Base-by-base conservation (phyloP, 2,888 invertebrate genomes). In the Lasiommata megera region DNA sequence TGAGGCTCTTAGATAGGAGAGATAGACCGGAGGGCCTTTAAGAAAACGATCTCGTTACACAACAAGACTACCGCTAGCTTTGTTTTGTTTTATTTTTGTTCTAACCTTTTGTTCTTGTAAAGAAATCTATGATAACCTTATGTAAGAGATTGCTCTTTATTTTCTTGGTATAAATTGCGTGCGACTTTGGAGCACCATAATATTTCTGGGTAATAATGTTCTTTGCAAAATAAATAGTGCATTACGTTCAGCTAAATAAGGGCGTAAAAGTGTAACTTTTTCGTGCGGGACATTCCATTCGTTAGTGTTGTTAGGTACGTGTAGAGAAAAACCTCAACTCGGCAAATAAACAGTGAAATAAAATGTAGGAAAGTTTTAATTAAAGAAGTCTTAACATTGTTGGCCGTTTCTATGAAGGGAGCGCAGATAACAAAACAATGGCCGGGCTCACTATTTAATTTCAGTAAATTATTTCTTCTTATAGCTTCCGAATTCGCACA, bases 331-430 rank as follows among this genome's bases (percentile, higher is more conserved):
- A 14, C 31, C 29, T 29, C 44, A 14, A 6, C 46, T 11, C 46
- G 3, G 29, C 46, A 31, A 46, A 31, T 31, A 46, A 46, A 46
- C 46, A 46, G 14, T 31, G 31, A 31, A 46, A 46, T 31, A 31
- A 29, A 46, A 46, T 11, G 29, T 14, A 16, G 46, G 29, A 29
- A 46, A 46, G 46, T 46, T 46, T 46, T 46, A 46, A 46, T 46
- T 31, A 46, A 46, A 43, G 43, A 43, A 46, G 46, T 46, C 46
- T 46, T 46, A 46, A 29, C 46, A 31, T 31, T 31, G 46, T 16
- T 8, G 31, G 29, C 46, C 29, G 29, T 16, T 31, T 31, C 29
- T 46, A 29, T 46, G 31, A 23, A 28, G 46, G 31, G 46, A 14
- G 6, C 29, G 16, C 9, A 31, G 46, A 46, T 46, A 46, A 46